Conservation (phyloP, 1,140 invertebrate species). For the Drosophila rufa region DNA sequence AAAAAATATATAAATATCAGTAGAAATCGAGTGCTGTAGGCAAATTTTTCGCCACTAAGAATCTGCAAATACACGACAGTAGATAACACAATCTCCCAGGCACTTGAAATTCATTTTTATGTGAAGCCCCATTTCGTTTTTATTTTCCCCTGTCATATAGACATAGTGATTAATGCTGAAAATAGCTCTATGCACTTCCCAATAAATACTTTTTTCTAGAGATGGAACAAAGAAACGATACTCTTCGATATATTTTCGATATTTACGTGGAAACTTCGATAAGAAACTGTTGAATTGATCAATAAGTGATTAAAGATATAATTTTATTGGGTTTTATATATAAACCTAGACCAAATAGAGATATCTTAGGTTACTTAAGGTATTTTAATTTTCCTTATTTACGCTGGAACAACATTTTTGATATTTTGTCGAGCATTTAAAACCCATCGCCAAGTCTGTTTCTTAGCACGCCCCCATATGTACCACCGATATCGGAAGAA, state of each 20-base stretch:
- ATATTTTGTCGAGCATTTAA: background rate
- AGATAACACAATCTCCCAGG: slow-evolving; percentile 22
- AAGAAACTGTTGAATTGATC: too few relatives aligned
- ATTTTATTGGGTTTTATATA: background rate
- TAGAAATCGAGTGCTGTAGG: slow-evolving; percentile 7
- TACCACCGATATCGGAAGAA: slow-evolving; percentile 5
- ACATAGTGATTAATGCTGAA: slow-evolving; percentile 32
- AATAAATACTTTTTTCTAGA: background rate
- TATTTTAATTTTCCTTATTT: background rate
- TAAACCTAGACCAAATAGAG: background rate
- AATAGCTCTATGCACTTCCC: slow-evolving; percentile 18
- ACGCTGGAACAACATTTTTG: background rate
- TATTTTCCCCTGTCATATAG: slow-evolving; percentile 8
- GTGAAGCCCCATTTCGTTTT: background rate
- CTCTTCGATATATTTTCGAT: background rate
- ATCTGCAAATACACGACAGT: slow-evolving; percentile 21
- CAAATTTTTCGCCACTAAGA: slow-evolving; percentile 21
- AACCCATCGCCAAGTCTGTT: background rate
- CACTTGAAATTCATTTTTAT: slow-evolving; percentile 7
- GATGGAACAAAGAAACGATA: background rate
- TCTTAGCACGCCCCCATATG: background rate
- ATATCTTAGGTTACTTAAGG: background rate
- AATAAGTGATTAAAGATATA: too few relatives aligned
- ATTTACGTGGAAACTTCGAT: background rate
- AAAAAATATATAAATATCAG: slow-evolving; percentile 13